These are phyloP conservation scores for Taxidea taxus DNA, from an alignment of 2,113 vertebrate species.

Conservation along the genomic window DNA sequence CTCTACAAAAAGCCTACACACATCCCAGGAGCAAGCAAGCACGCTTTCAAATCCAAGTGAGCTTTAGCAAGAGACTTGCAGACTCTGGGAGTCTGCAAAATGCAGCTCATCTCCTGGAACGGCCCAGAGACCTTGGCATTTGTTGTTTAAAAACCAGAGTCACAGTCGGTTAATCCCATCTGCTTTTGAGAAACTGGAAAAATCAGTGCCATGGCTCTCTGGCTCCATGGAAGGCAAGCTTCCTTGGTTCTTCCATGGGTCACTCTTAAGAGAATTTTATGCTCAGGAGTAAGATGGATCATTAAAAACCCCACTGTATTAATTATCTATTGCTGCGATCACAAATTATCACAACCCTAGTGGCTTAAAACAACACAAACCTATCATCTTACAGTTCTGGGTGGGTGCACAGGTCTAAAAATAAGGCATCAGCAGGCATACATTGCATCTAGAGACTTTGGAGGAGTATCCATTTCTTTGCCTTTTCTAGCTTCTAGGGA, in stretches of 20 bases:
- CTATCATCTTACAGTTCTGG: neutral
- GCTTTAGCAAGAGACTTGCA: neutral
- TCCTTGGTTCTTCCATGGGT: neutral
- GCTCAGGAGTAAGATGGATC: neutral
- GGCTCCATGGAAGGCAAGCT: neutral
- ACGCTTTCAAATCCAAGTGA: neutral
- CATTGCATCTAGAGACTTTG: neutral
- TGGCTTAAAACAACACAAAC: neutral
- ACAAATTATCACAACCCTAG: neutral
- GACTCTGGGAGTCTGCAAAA: neutral
- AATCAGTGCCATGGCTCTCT: neutral
- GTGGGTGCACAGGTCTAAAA: neutral
- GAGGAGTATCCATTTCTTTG: neutral
- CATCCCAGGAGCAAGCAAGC: neutral
- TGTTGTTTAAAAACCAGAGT: constrained; percentile 44
- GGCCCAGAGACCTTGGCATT: neutral
- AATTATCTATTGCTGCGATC: neutral
- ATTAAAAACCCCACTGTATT: neutral
- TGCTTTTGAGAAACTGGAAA: constrained; percentile 38
- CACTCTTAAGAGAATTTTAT: neutral
- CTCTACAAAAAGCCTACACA: neutral
- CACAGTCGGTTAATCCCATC: constrained; percentile 25
- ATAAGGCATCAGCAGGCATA: neutral
- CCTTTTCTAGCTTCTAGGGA: neutral
- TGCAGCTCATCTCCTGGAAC: neutral